Base-by-base conservation (phyloP, 2,888 invertebrate genomes). In the Sicus ferrugineus region DNA sequence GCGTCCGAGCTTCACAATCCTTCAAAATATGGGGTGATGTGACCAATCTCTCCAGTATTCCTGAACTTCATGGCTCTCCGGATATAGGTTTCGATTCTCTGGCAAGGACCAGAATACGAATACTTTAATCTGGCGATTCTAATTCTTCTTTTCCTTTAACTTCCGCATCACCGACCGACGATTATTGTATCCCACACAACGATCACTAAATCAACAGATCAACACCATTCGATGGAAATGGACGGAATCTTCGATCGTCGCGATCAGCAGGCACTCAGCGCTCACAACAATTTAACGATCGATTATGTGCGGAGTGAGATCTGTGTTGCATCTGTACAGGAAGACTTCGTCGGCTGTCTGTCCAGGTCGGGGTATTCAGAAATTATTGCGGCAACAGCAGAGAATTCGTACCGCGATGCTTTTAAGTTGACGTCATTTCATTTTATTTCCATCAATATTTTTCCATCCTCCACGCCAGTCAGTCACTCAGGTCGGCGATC, bases 401-500 rank as follows among this genome's bases (percentile, higher is more conserved):
- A 38, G 50, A 50, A 61, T 23, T 48, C 70, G 69, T 70, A 73
- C 73, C 72, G 72, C 73, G 70, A 74, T 71, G 72, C 73, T 73
- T 74, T 73, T 73, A 63, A 72, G 72, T 46, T 67, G 70, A 71
- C 70, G 73, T 71, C 72, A 73, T 74, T 74, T 72, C 69, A 70
- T 71, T 74, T 74, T 73, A 73, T 74, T 70, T 73, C 73, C 72
- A 71, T 74, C 74, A 73, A 74, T 74, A 72, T 71, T 67, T 59
- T 52, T n/a, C 38, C 50, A 23, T 52, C 2, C 23, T 4, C 31
- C n/a, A 30, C 30, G 64, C 19, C 48, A 21, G 30, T 46, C 38
- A 64, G 28, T 50, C 48, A 21, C 14, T 34, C 61, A 26, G 42
- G 23, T 42, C 38, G 62, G 11, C 28, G 21, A 28, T 62, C 42